These are phyloP conservation scores for Thunnus thynnus DNA, from an alignment of 2,113 vertebrate species.

Conservation along the genomic window DNA sequence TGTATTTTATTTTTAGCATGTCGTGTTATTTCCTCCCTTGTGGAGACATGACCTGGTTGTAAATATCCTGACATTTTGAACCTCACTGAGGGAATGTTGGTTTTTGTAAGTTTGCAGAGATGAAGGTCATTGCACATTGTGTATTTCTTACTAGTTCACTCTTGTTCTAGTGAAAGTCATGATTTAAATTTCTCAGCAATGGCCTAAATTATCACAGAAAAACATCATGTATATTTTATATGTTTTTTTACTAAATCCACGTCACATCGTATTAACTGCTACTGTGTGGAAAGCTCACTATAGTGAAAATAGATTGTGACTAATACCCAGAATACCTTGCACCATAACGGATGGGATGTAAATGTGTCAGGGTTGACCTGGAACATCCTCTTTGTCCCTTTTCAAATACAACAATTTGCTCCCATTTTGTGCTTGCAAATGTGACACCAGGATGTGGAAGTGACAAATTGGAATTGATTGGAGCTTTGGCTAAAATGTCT, in stretches of 20 bases:
- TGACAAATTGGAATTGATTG: constrained; percentile 84
- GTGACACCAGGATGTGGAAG: constrained; percentile 70
- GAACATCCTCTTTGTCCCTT: constrained; percentile 60
- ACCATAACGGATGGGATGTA: constrained; percentile 45
- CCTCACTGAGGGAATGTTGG: not conserved
- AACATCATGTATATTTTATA: not conserved
- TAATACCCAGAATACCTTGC: constrained; percentile 49
- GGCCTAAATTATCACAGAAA: not conserved
- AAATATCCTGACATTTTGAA: constrained; percentile 22
- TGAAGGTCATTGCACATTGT: not conserved
- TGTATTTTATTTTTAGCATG: not conserved
- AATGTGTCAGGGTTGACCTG: constrained; percentile 65
- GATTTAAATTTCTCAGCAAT: not conserved
- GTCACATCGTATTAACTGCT: constrained; percentile 2
- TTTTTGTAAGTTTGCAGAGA: constrained; percentile 20
- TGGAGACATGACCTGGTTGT: not conserved
- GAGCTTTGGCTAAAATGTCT: constrained; percentile 72
- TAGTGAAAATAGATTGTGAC: constrained; percentile 34
- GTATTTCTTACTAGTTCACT: not conserved
- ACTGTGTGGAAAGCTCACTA: not conserved
- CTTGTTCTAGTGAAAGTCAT: constrained; percentile 1
- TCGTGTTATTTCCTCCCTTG: not conserved
- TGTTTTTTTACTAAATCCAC: not conserved
- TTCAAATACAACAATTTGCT: constrained; percentile 70
- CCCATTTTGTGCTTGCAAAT: constrained; percentile 66